phyloP scores from a whole-genome alignment of 1,140 invertebrate genomes.

The Lasioglossum baleicum region DNA sequence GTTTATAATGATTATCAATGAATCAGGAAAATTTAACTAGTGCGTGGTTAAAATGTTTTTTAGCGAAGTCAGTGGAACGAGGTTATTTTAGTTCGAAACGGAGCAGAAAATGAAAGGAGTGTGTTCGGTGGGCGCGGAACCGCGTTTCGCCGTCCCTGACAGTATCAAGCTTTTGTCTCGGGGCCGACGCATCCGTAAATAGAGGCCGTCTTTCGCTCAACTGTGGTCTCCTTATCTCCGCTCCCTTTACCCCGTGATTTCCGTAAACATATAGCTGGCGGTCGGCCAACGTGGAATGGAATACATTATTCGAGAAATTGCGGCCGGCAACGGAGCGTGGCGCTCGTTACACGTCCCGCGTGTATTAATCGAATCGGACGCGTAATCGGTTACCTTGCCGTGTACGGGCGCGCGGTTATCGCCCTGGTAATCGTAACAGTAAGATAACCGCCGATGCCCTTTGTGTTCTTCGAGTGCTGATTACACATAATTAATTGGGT shows the following conservation, averaged over 20 bases:
- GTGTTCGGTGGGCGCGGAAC: too few species aligned
- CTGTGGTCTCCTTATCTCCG: constrained; percentile 29
- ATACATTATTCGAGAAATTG: constrained; percentile 54
- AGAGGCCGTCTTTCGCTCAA: constrained; percentile 41
- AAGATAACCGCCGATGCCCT: not conserved
- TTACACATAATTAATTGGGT: not conserved
- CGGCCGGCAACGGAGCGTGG: constrained; percentile 18
- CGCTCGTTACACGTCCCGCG: not conserved
- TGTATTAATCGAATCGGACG: not conserved
- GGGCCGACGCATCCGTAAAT: constrained; percentile 43
- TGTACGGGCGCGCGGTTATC: not conserved
- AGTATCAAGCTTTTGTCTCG: constrained; percentile 45
- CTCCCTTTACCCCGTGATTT: constrained; percentile 48
- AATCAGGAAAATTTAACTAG: too few species aligned
- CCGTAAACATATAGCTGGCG: constrained; percentile 67
- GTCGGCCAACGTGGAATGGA: constrained; percentile 47
- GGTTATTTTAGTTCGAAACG: too few species aligned
- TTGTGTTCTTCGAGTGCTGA: not conserved
- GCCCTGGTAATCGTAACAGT: not conserved
- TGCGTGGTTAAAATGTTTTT: too few species aligned
- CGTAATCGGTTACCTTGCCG: not conserved
- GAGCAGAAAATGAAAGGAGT: too few species aligned
- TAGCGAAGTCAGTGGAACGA: too few species aligned
- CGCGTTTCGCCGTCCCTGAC: not conserved
- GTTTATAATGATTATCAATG: too few species aligned